These are phyloP conservation scores for Troglohyphantes excavatus DNA, from an alignment of 2,888 invertebrate genomes.

Conservation along the genomic window DNA sequence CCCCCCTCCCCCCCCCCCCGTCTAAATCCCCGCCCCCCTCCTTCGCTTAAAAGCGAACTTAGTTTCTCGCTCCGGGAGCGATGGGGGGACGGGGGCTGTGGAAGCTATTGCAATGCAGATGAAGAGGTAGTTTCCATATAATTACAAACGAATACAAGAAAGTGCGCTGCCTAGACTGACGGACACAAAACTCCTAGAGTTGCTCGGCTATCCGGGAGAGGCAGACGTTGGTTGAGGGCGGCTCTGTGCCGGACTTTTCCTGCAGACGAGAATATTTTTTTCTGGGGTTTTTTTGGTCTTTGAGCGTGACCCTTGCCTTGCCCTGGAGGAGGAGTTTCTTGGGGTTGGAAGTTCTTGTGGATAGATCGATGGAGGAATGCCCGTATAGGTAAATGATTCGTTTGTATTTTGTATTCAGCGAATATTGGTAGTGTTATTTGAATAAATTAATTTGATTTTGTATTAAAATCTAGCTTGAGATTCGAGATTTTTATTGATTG, in stretches of 20 bases:
- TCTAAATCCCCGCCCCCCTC: conserved; percentile 32
- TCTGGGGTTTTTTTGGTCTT: background rate
- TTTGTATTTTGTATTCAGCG: too few species aligned
- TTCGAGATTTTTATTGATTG: too few species aligned
- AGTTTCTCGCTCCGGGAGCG: conserved; percentile 51
- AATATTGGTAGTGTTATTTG: too few species aligned
- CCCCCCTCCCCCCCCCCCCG: conserved; percentile 43
- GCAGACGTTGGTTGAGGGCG: conserved; percentile 49
- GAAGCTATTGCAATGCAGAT: conserved; percentile 79
- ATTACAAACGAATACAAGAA: conserved; percentile 80
- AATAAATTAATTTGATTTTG: too few species aligned
- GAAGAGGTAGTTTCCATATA: conserved; percentile 79
- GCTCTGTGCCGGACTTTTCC: conserved; percentile 32
- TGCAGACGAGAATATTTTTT: background rate
- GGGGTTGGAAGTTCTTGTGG: background rate
- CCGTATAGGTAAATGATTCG: background rate
- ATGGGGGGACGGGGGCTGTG: conserved; percentile 8
- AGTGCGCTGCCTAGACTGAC: conserved; percentile 68
- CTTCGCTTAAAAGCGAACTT: conserved; percentile 76
- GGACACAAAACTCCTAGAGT: conserved; percentile 73
- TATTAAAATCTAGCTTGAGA: too few species aligned
- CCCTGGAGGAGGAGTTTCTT: background rate
- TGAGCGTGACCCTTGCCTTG: background rate
- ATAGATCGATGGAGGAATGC: background rate
- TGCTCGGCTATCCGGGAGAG: conserved; percentile 65